Percentiles rank a stretch among this genome's conserved stretches.
Evolutionary conservation across 2,113 vertebrate genomes (phyloP).

Genomic region (Corynorhinus townsendii): DNA sequence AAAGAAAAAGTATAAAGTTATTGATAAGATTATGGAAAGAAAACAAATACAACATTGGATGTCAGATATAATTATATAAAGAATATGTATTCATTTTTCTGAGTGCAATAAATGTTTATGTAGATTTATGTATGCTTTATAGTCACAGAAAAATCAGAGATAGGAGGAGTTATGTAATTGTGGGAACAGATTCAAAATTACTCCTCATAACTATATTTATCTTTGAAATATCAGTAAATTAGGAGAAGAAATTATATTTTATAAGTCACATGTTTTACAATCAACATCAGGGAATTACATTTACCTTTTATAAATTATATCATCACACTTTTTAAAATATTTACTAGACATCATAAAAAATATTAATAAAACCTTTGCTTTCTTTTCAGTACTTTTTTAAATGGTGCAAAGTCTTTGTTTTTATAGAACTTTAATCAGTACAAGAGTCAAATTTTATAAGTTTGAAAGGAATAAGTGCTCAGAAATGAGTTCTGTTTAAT

Average conservation of each 20-base stretch:
- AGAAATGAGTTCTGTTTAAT: not conserved
- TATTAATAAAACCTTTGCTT: not conserved
- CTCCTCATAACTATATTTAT: not conserved
- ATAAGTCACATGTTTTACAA: not conserved
- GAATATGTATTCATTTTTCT: not conserved
- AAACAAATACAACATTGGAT: not conserved
- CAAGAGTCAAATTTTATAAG: not conserved
- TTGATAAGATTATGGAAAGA: not conserved
- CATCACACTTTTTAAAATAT: not conserved
- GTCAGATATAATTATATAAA: not conserved
- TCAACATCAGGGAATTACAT: not conserved
- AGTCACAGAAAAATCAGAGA: not conserved
- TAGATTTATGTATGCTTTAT: not conserved
- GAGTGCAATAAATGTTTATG: not conserved
- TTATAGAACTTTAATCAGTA: not conserved
- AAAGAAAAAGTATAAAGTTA: not conserved
- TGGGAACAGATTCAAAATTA: not conserved
- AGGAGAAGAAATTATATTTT: not conserved
- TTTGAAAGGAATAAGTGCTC: not conserved
- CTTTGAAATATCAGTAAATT: not conserved
- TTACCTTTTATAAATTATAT: not conserved
- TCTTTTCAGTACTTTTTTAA: not conserved
- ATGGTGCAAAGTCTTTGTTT: not conserved
- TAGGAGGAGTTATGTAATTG: not conserved
- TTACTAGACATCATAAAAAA: not conserved